These are phyloP conservation scores for Drosophila longiperda DNA, from an alignment of 2,888 invertebrate species.

Conservation along the genomic window DNA sequence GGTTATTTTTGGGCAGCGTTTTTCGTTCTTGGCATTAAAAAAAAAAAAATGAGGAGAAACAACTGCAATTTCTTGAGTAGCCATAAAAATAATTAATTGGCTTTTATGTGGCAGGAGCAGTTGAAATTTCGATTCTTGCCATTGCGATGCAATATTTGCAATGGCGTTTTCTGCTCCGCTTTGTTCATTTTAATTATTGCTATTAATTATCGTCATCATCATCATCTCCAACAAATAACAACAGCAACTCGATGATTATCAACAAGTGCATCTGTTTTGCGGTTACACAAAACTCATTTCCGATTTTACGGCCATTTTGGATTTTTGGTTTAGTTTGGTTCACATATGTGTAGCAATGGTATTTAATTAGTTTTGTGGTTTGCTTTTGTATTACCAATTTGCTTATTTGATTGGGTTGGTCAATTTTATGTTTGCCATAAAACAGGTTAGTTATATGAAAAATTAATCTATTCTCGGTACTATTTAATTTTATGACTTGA, in stretches of 20 bases:
- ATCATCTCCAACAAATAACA: constrained; percentile 9
- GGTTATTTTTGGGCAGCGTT: constrained; percentile 39
- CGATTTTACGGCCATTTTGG: constrained; percentile 61
- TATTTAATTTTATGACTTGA: background rate
- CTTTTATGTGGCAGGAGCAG: constrained; percentile 79
- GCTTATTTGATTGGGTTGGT: background rate
- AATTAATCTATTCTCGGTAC: background rate
- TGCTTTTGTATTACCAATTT: constrained; percentile 16
- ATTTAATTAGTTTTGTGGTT: constrained; percentile 54
- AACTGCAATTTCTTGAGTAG: constrained; percentile 59
- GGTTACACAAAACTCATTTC: constrained; percentile 70
- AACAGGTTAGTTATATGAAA: background rate
- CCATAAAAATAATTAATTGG: constrained; percentile 79
- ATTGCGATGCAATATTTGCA: constrained; percentile 37
- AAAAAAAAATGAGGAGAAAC: background rate
- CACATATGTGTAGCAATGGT: constrained; percentile 5
- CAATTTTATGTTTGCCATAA: background rate
- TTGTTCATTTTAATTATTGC: constrained; percentile 65
- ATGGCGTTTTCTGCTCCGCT: constrained; percentile 40
- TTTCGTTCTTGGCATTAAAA: constrained; percentile 23
- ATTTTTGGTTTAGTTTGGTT: constrained; percentile 20
- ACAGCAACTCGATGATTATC: constrained; percentile 13
- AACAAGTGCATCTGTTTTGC: constrained; percentile 57
- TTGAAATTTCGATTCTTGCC: constrained; percentile 62
- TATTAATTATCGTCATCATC: constrained; percentile 62